These are phyloP conservation scores for Arizona elegans DNA, from an alignment of 2,113 vertebrate genomes.

Conservation along the genomic window DNA sequence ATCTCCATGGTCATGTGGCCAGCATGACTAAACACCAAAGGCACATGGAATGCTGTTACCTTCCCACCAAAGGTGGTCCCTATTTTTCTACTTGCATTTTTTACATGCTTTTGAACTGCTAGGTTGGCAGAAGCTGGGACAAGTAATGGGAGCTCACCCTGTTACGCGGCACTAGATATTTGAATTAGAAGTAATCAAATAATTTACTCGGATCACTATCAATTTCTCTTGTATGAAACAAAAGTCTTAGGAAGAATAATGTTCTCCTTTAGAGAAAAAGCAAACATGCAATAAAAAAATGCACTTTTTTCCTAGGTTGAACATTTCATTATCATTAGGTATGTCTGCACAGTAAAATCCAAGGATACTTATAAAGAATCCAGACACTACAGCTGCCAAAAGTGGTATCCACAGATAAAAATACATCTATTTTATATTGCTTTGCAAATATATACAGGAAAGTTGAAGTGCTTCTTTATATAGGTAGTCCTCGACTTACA, in stretches of 20 bases:
- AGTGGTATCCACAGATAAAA: background rate
- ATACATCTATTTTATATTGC: background rate
- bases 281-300: background rate
- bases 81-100: no score
- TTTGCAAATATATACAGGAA: background rate
- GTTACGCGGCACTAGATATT: no score
- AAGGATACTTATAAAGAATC: background rate
- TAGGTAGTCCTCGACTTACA: no score
- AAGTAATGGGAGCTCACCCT: no score
- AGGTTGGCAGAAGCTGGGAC: no score
- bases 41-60: no score
- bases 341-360: background rate
- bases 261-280: background rate
- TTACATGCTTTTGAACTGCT: no score
- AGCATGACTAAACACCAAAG: no score
- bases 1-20: no score
- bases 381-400: background rate
- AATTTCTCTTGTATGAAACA: no score
- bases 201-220: background rate
- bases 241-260: background rate
- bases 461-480: background rate
- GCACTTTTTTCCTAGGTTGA: background rate
- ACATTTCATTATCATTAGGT: background rate
- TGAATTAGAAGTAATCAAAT: background rate
- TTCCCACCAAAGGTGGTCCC: no score